A percentile compares a stretch with the other conserved stretches of the same genome.
Conservation (phyloP, 2,113 vertebrate genomes). For the Ailurus styani region DNA sequence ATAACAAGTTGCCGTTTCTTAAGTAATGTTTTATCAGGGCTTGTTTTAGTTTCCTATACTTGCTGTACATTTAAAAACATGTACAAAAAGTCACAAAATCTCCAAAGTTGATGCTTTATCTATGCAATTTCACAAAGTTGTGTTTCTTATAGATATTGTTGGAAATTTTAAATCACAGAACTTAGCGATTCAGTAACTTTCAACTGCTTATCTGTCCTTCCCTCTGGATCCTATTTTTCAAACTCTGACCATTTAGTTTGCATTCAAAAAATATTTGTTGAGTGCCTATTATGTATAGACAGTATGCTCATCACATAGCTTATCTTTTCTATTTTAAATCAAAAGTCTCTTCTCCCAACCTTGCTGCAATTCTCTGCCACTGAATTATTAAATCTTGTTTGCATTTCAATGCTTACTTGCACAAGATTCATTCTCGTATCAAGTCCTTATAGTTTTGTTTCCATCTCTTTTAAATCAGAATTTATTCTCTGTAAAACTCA, state of each 20-base stretch:
- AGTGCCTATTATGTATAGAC: background rate
- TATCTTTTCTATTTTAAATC: constrained; percentile 34
- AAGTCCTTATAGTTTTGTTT: constrained; percentile 8
- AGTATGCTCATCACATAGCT: background rate
- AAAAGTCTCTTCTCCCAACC: background rate
- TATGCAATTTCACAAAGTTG: background rate
- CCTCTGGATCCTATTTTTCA: constrained; percentile 13
- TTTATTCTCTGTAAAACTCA: background rate
- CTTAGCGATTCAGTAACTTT: constrained; percentile 28
- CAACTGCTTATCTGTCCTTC: constrained; percentile 1
- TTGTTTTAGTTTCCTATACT: background rate
- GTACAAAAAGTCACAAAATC: background rate
- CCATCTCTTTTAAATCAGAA: background rate
- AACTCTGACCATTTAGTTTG: constrained; percentile 1
- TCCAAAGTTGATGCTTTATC: background rate
- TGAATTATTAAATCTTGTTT: constrained; percentile 39
- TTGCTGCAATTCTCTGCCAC: background rate
- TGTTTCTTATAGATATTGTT: background rate
- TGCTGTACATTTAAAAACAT: background rate
- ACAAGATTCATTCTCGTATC: background rate
- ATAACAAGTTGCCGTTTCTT: constrained; percentile 15
- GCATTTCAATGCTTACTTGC: background rate
- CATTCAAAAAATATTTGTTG: constrained; percentile 24
- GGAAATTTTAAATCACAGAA: background rate
- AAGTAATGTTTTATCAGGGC: background rate